These are phyloP conservation scores for Pycnonotus jocosus DNA, from an alignment of 2,113 vertebrate genomes.

Conservation along the genomic window DNA sequence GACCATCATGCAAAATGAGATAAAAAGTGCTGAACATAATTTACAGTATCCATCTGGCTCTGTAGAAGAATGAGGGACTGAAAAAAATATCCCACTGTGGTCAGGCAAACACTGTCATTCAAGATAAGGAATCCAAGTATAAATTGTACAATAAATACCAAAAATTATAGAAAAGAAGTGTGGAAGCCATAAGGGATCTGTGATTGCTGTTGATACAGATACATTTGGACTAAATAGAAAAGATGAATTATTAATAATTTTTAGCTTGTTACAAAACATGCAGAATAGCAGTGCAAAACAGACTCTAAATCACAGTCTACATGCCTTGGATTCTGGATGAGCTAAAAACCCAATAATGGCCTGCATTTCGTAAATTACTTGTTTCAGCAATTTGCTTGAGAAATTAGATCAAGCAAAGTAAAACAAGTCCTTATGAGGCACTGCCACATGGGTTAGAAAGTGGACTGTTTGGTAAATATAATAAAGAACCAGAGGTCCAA, in stretches of 20 bases:
- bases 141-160: not conserved
- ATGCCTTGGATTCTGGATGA: constrained; percentile 36
- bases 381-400: constrained; percentile 41
- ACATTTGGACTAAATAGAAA: not conserved
- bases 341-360: constrained; percentile 26
- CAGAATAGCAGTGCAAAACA: not conserved
- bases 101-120: not conserved
- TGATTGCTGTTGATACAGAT: constrained; percentile 1
- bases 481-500: not conserved
- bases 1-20: not conserved
- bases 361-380: constrained; percentile 16
- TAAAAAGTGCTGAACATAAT: not conserved
- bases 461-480: not conserved
- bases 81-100: not conserved
- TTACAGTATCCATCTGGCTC: not conserved
- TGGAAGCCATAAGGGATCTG: not conserved
- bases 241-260: constrained; percentile 33
- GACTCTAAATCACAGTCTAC: constrained; percentile 2
- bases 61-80: not conserved
- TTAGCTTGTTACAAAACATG: constrained; percentile 21
- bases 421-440: not conserved
- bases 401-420: constrained; percentile 23
- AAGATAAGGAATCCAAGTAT: not conserved
- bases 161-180: not conserved
- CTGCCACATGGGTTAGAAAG: not conserved